Evolutionary conservation across 2,797 vertebrate genomes (phyloP), one percentile per base, ranked within the genome.

Genomic region (Agapornis canus): DNA sequence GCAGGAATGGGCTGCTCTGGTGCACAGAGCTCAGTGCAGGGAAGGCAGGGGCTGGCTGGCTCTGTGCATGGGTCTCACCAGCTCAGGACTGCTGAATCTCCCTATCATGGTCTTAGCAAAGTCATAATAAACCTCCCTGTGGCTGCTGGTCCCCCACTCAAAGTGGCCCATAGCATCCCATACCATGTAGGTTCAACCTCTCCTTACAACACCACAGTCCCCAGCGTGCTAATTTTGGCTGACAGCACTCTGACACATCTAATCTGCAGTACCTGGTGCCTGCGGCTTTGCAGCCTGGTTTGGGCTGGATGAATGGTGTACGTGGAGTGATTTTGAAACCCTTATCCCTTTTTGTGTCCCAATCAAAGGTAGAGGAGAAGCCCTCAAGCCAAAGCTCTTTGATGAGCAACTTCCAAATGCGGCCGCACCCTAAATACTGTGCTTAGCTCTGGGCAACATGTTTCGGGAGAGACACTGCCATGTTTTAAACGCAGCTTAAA

Each of bases 321-420:
- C 2, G 1, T 31, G 20, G 32, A 39, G 32, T 1, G 25, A 70
- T 93, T 88, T 63, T 13, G 11, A 65, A 95, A 94, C 26, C 6
- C 2, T 86, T 52, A 2, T 66, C 71, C 70, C 61, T 42, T 27
- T 63, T 63, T 16, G 4, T 60, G 81, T 70, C 71, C 64, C 84
- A 92, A n/a, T 7, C 45, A 71, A 83, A 93, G 86, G 88, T 48
- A 92, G 79, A 93, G 63, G 13, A 86, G 52, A 84, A 93, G 80
- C 90, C 91, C 82, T 80, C n/a, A n/a, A 92, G 95, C 79, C 94
- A 94, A 95, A 48, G 1, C 26, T 83, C 63, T 69, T 25, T 54
- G 82, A 95, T 77, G 84, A 95, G 75, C 82, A 80, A 61, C 45
- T 82, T 80, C 59, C 82, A 89, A 75, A 69, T 0, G 51, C 1